These are phyloP conservation scores for Theropithecus gelada DNA, from an alignment of 2,113 vertebrate genomes.

Conservation along the genomic window DNA sequence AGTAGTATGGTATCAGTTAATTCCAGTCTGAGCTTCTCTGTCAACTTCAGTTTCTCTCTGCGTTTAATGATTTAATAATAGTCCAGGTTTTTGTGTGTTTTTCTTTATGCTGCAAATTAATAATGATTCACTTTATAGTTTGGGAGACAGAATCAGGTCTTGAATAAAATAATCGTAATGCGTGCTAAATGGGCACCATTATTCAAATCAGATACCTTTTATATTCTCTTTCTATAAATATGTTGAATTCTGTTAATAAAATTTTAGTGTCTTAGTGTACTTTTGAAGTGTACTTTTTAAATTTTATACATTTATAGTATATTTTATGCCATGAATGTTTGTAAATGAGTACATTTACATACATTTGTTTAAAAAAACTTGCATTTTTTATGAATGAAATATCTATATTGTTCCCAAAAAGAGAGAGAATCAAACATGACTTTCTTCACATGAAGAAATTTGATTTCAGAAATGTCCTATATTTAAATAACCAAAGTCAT, in stretches of 20 bases:
- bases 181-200: slow-evolving; percentile 47
- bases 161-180: slow-evolving; percentile 33
- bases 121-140: background rate
- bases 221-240: slow-evolving; percentile 38
- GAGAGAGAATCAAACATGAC: background rate
- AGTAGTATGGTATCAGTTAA: background rate
- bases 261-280: slow-evolving; percentile 35
- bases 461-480: background rate
- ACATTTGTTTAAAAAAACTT: background rate
- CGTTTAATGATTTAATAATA: slow-evolving; percentile 52
- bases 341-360: slow-evolving; percentile 28
- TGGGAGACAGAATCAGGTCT: background rate
- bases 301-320: background rate
- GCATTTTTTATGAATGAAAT: slow-evolving; percentile 27
- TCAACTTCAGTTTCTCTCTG: background rate
- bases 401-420: background rate
- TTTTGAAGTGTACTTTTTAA: background rate
- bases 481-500: background rate
- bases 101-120: slow-evolving; percentile 39
- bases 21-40: background rate
- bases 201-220: background rate
- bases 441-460: slow-evolving; percentile 14
- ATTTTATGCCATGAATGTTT: slow-evolving; percentile 12
- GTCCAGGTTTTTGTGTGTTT: background rate
- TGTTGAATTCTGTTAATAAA: slow-evolving; percentile 55